These are phyloP conservation scores for Podargus strigoides DNA, from an alignment of 2,797 vertebrate species.

Conservation along the genomic window DNA sequence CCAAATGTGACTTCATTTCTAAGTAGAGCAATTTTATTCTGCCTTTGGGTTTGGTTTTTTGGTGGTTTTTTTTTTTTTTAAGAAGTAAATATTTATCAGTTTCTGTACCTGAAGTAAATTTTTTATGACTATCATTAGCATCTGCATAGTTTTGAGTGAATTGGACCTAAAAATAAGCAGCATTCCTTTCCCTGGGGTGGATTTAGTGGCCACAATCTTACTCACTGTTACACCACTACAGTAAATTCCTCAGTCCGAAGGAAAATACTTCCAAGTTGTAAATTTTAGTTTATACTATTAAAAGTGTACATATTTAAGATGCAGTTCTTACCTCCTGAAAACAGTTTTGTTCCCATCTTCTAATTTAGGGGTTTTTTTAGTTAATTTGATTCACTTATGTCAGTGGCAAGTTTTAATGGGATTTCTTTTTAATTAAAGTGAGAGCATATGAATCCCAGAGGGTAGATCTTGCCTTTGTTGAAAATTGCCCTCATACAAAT, in stretches of 20 bases:
- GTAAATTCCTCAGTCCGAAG: background rate
- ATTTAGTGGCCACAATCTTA: background rate
- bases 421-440: constrained; percentile 44
- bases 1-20: background rate
- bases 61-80: background rate
- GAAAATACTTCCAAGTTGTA: background rate
- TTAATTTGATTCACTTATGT: constrained; percentile 34
- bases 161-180: background rate
- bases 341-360: background rate
- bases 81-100: constrained; percentile 3
- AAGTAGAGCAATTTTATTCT: background rate
- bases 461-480: constrained; percentile 18
- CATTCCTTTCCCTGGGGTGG: background rate
- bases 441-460: constrained; percentile 28
- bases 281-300: background rate
- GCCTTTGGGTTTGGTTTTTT: background rate
- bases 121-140: background rate
- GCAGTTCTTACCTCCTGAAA: background rate
- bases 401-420: constrained; percentile 7
- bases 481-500: background rate
- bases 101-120: background rate
- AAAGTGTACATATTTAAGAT: background rate
- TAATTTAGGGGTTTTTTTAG: background rate
- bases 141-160: background rate
- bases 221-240: background rate